Evolutionary conservation across 2,113 vertebrate species (phyloP).

Genomic region (Procavia capensis): DNA sequence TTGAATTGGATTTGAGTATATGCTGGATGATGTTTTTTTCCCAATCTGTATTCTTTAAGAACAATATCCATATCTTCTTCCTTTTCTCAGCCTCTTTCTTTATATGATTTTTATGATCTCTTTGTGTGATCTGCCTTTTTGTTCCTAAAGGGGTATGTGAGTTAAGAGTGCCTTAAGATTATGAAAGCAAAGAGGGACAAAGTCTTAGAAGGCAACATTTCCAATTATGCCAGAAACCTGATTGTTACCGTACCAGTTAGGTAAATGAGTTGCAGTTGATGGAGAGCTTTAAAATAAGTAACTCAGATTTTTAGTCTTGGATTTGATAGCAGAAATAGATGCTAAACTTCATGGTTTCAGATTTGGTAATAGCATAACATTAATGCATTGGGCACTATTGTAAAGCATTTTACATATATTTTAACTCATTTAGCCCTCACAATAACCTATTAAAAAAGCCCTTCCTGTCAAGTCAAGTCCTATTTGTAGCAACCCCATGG

Average conservation of each 20-base stretch:
- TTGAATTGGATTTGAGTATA: neutral
- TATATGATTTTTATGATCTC: neutral
- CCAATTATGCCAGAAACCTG: neutral
- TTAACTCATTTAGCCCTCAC: neutral
- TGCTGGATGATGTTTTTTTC: neutral
- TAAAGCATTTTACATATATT: neutral
- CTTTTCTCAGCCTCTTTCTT: neutral
- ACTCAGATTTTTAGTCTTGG: neutral
- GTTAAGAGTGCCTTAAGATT: neutral
- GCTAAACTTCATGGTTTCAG: neutral
- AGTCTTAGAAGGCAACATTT: neutral
- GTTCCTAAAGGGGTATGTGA: neutral
- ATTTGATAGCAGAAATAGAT: neutral
- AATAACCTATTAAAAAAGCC: neutral
- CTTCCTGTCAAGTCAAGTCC: no score
- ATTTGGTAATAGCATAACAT: constrained; percentile 8
- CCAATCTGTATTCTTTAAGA: neutral
- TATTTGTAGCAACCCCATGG: no score
- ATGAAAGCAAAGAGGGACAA: neutral
- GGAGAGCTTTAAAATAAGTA: constrained; percentile 12
- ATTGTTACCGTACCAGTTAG: neutral
- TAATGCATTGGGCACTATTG: neutral
- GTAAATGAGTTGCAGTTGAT: neutral
- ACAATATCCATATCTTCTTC: neutral
- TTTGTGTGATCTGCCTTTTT: neutral